These are phyloP conservation scores for Tetramorium simillimum DNA, from an alignment of 1,140 invertebrate species.

Conservation along the genomic window DNA sequence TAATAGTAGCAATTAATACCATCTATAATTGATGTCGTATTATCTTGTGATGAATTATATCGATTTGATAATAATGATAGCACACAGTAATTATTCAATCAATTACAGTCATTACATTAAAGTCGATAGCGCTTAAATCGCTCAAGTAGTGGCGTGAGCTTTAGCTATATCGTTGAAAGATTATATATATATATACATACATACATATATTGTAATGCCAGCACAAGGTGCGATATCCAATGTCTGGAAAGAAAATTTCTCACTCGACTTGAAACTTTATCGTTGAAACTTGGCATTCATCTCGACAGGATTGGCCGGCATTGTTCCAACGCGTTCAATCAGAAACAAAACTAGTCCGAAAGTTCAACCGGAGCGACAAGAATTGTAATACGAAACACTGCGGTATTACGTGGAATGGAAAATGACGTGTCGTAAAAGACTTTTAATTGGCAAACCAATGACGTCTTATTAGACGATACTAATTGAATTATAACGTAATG, in stretches of 20 bases:
- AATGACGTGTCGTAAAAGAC: background rate
- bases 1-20: slow-evolving; percentile 23
- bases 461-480: background rate
- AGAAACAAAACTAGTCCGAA: background rate
- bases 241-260: slow-evolving; percentile 13
- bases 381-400: background rate
- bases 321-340: slow-evolving; percentile 42
- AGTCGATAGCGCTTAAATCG: slow-evolving; percentile 19
- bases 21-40: slow-evolving; percentile 34
- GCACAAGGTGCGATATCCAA: background rate
- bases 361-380: background rate
- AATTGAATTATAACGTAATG: background rate
- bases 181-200: background rate
- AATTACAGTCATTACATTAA: slow-evolving; percentile 20
- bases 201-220: background rate
- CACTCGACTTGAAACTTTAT: slow-evolving; percentile 34
- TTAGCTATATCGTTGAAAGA: background rate
- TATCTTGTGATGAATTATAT: slow-evolving; percentile 38
- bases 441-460: slow-evolving; percentile 3
- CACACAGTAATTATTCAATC: background rate
- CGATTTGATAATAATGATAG: background rate
- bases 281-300: slow-evolving; percentile 24
- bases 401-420: background rate
- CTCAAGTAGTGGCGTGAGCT: background rate
- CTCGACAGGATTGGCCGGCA: slow-evolving; percentile 14